Conservation (phyloP, 1,140 invertebrate species). For the Dendrolimus kikuchii region DNA sequence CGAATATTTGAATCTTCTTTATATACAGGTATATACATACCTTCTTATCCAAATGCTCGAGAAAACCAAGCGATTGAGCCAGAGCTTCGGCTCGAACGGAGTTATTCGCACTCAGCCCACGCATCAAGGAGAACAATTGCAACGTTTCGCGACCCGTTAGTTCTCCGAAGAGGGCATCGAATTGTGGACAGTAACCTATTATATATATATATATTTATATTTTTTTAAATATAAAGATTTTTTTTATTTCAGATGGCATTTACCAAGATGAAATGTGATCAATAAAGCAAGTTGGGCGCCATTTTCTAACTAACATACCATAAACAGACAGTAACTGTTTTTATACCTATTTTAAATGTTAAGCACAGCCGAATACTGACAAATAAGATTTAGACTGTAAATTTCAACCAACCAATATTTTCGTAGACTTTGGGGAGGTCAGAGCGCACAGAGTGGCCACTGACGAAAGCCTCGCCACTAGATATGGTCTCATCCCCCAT, state of each 20-base stretch:
- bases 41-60: slow-evolving; percentile 71
- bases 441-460: slow-evolving; percentile 70
- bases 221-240: too few species aligned
- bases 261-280: too few species aligned
- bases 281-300: too few species aligned
- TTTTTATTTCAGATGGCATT: too few species aligned
- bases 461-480: slow-evolving; percentile 69
- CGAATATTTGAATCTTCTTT: too few species aligned
- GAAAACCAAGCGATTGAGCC: slow-evolving; percentile 66
- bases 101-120: slow-evolving; percentile 72
- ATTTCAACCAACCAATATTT: slow-evolving; percentile 44
- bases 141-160: slow-evolving; percentile 84
- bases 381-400: neutral
- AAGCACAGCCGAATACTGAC: too few species aligned
- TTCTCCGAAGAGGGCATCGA: slow-evolving; percentile 82
- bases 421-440: slow-evolving; percentile 74
- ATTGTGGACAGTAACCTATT: slow-evolving; percentile 81
- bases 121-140: slow-evolving; percentile 77
- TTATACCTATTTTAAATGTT: too few species aligned
- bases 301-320: too few species aligned
- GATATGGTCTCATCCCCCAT: slow-evolving; percentile 83
- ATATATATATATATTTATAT: too few species aligned
- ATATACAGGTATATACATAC: slow-evolving; percentile 23
- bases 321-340: too few species aligned
- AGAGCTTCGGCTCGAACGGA: slow-evolving; percentile 27